Evolutionary conservation across 2,113 vertebrate genomes (phyloP), one percentile per base, ranked within the genome.

Genomic region (Tor tambroides): DNA sequence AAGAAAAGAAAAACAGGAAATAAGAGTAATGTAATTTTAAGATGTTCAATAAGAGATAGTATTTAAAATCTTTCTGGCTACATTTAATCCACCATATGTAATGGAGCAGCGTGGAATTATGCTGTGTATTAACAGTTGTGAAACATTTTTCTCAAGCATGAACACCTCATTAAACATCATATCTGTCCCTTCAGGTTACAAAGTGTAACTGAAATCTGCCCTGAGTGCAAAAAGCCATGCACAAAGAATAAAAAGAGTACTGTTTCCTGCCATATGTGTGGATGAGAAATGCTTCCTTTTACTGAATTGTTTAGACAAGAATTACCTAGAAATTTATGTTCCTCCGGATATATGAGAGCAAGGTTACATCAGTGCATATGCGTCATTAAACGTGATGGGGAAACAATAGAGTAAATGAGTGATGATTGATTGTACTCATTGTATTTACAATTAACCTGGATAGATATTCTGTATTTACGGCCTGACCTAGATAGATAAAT

Each of bases 271-370:
- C 72, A 28, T 49, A 28, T 46, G 72, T 49, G 72, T 76, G 72
- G 72, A 76, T 56, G 51, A 79, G 76, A 51, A 54, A 51, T 79
- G 76, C 28, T 79, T 79, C 76, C 76, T 56, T 79, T n/a, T 54
- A 4, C 19, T 12, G 46, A 56, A 79, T 56, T 79, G 76, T 79
- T 77, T 77, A 28, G 75, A 77, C 43, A 77, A 77, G 26, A 51
- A 51, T 28, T 56, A 51, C 76, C 76, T 79, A 79, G 76, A 79
- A 79, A 79, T 56, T 19, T 8, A 79, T 79, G 76, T 23, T 56
- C 26, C 76, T 56, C 46, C 19, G 76, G 76, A 79, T 56, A 56
- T 79, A 35, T 56, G 51, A 79, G 46, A 19, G 26, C 76, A 79
- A 56, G 76, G 76, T 56, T 79, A 79, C 26, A 76, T 76, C n/a